phyloP scores from a whole-genome alignment of 2,797 vertebrate species.

The Diceros bicornis region DNA sequence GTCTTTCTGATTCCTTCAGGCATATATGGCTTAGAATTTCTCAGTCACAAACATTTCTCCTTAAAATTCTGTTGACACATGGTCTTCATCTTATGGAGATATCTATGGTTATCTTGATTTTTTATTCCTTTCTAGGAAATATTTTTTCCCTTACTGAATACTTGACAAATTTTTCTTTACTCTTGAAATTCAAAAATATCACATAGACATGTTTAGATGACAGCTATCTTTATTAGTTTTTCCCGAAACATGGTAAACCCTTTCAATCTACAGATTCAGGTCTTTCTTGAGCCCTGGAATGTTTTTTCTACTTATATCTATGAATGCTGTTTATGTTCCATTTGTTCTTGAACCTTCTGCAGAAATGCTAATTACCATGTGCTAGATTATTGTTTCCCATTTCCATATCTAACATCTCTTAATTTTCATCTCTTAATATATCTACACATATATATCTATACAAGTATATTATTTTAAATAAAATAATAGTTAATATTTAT shows the following conservation, averaged over 20 bases:
- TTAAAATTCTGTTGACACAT: slow-evolving; percentile 49
- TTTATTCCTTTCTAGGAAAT: neutral
- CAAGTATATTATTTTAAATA: slow-evolving; percentile 39
- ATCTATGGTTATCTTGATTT: neutral
- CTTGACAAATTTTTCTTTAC: slow-evolving; percentile 55
- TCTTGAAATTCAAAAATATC: slow-evolving; percentile 65
- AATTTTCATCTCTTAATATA: neutral
- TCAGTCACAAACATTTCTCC: neutral
- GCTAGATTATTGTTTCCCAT: neutral
- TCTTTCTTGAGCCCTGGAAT: slow-evolving; percentile 12
- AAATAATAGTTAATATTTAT: slow-evolving; percentile 51
- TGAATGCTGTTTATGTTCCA: neutral
- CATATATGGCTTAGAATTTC: slow-evolving; percentile 37
- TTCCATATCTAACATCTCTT: slow-evolving; percentile 8
- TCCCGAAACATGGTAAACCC: slow-evolving; percentile 3
- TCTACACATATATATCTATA: neutral
- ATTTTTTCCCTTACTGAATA: slow-evolving; percentile 27
- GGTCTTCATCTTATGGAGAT: neutral
- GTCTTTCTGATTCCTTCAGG: slow-evolving; percentile 50
- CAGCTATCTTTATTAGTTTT: slow-evolving; percentile 48
- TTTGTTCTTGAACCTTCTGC: slow-evolving; percentile 33
- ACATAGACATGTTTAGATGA: slow-evolving; percentile 12
- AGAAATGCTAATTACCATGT: neutral
- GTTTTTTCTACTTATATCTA: neutral
- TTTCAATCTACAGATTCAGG: neutral